phyloP scores from a whole-genome alignment of 2,797 vertebrate genomes.

The Chrysocyon brachyurus region DNA sequence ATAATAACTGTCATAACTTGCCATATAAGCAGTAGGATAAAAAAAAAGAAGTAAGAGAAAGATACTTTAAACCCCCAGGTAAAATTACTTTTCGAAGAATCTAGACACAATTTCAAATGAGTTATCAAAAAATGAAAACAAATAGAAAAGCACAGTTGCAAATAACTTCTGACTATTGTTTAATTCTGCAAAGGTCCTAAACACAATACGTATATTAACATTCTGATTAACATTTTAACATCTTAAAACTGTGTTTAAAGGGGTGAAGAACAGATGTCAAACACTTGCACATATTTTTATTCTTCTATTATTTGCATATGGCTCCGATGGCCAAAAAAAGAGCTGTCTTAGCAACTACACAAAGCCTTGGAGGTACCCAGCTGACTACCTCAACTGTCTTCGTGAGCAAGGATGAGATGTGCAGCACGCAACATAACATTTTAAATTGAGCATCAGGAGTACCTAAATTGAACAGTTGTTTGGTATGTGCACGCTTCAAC shows the following conservation, averaged over 20 bases:
- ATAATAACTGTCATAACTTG: neutral
- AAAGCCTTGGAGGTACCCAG: neutral
- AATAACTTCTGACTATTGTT: neutral
- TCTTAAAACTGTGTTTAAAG: neutral
- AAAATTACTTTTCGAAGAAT: conserved; percentile 7
- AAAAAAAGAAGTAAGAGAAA: neutral
- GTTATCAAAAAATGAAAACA: neutral
- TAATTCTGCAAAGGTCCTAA: neutral
- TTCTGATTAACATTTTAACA: conserved; percentile 27
- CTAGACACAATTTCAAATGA: neutral
- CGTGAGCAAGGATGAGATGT: neutral
- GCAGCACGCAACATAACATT: neutral
- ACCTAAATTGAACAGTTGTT: neutral
- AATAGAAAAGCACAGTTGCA: neutral
- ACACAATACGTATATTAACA: neutral
- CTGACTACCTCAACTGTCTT: neutral
- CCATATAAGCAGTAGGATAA: neutral
- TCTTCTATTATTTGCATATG: neutral
- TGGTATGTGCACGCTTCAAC: too few relatives aligned
- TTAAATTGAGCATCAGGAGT: neutral
- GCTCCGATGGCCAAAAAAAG: neutral
- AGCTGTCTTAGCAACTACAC: neutral
- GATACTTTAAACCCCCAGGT: neutral
- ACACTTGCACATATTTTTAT: neutral
- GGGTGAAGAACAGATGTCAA: neutral